Percentiles rank a stretch among this genome's conserved stretches.
Conservation (phyloP, 2,888 invertebrate genomes). For the Pocota personata region DNA sequence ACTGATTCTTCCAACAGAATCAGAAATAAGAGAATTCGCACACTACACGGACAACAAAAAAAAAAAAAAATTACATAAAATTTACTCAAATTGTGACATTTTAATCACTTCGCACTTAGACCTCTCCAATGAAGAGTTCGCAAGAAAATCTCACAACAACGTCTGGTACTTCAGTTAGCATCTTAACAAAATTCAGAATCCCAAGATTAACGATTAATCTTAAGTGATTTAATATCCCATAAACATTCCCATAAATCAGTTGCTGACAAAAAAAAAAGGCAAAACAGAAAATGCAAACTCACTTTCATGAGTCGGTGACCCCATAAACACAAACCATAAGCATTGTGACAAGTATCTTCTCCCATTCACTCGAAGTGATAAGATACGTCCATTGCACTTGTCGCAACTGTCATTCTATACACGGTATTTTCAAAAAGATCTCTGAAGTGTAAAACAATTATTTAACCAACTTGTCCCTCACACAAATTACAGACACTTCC, state of each 20-base stretch:
- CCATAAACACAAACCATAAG: conserved; percentile 15
- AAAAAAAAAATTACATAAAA: too few relatives aligned
- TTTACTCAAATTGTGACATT: too few relatives aligned
- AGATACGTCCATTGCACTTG: conserved; percentile 2
- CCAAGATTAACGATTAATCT: background rate
- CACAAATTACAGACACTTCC: background rate
- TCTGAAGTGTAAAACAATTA: conserved; percentile 9
- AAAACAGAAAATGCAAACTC: background rate
- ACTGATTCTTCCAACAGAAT: too few relatives aligned
- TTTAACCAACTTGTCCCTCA: background rate
- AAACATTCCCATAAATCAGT: conserved; percentile 13
- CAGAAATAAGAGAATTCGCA: too few relatives aligned
- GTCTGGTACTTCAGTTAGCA: background rate
- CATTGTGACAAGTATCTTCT: conserved; percentile 4
- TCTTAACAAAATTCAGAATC: background rate
- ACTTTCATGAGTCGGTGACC: background rate
- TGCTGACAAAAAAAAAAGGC: background rate
- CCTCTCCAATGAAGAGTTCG: background rate
- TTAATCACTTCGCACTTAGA: background rate
- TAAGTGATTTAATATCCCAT: background rate
- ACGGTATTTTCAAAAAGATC: background rate
- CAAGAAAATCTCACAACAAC: background rate
- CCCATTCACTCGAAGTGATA: background rate
- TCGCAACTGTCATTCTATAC: conserved; percentile 2
- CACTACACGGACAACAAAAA: too few relatives aligned